phyloP scores from a whole-genome alignment of 2,797 vertebrate genomes.

The Helarctos malayanus region DNA sequence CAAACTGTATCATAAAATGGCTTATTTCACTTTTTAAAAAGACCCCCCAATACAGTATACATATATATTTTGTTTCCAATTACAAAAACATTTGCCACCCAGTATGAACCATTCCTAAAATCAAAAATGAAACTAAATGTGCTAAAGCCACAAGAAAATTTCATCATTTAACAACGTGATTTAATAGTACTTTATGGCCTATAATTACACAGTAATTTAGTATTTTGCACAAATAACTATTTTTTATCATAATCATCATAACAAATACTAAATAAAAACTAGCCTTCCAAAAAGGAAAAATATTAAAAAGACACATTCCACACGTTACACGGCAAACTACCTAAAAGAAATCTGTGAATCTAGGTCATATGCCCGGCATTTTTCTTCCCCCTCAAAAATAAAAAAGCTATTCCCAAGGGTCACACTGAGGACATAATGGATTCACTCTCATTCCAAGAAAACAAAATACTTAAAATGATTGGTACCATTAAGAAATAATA shows the following conservation, averaged over 20 bases:
- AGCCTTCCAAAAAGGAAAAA: conserved; percentile 67
- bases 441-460: conserved; percentile 86
- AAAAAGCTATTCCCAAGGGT: conserved; percentile 86
- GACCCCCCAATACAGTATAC: conserved; percentile 37
- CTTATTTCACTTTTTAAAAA: conserved; percentile 68
- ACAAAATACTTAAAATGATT: conserved; percentile 84
- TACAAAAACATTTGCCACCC: conserved; percentile 65
- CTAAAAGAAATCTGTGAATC: conserved; percentile 69
- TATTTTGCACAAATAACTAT: conserved; percentile 58
- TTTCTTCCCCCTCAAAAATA: conserved; percentile 65
- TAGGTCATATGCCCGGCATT: conserved; percentile 76
- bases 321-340: background rate
- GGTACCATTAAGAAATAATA: conserved; percentile 78
- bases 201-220: conserved; percentile 45
- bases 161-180: conserved; percentile 48
- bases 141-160: conserved; percentile 74
- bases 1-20: conserved; percentile 61
- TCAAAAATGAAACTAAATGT: conserved; percentile 85
- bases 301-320: conserved; percentile 44
- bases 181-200: conserved; percentile 63
- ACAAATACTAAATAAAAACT: conserved; percentile 65
- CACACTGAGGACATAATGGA: conserved; percentile 86
- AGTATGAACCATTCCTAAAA: conserved; percentile 74
- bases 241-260: conserved; percentile 42
- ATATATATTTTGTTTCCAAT: conserved; percentile 54